These are phyloP conservation scores for Drosophila melanogaster DNA, from an alignment of 1,140 invertebrate species.

Conservation along the genomic window Release_6_plus_ISO1_MT NT_033777.3:4221501-4222000, in stretches of 20 bases:
- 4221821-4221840: conserved; percentile 92
- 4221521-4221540: too few species aligned
- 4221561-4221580: conserved; percentile 7
- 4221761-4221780: conserved; percentile 97
- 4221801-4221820: conserved; percentile 96
- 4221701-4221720: conserved; percentile 53
- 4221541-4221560: conserved; percentile 14
- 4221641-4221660: background rate
- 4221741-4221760: conserved; percentile 89
- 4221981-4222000: conserved; percentile 85
- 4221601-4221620: background rate
- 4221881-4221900: conserved; percentile 92
- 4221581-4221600: background rate
- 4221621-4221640: background rate
- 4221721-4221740: conserved; percentile 44
- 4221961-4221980: conserved; percentile 90
- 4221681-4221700: background rate
- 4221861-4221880: conserved; percentile 92
- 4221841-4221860: conserved; percentile 90
- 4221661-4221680: background rate
- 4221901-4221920: conserved; percentile 91
- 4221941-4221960: conserved; percentile 89
- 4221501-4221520: conserved; percentile 49
- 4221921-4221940: conserved; percentile 88
- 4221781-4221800: conserved; percentile 93